Evolutionary conservation across 2,888 invertebrate species (phyloP), one percentile per base, ranked within the genome.

Genomic region (Agrochola litura): DNA sequence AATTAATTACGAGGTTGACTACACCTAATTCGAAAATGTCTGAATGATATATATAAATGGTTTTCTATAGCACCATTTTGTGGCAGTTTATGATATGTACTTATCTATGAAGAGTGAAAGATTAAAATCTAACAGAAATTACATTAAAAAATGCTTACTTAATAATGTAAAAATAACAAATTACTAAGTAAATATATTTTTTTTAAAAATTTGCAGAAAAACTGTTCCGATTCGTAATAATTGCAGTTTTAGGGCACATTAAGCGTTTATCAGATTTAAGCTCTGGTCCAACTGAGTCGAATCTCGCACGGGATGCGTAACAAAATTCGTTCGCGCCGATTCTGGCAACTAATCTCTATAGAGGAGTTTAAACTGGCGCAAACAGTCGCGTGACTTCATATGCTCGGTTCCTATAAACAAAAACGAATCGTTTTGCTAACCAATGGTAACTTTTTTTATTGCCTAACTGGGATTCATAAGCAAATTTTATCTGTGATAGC

Each of bases 31-130:
- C 2, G 22, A 63, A 58, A 67, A 58, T 81, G 19, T 49, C 4
- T 12, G 66, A 63, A 63, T 30, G 37, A 63, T 64, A n/a, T 58
- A 54, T n/a, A 58, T 58, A 52, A 68, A 79, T 68, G 82, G 79
- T 79, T 76, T 60, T 79, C 19, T 75, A 82, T 74, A 86, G 84
- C 84, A 84, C 86, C 84, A 69, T 79, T 76, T 37, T 43, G 72
- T 80, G 76, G 79, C 74, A 79, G 74, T 75, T 58, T 19, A 25
- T 77, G 75, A 77, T 82, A 85, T 82, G 86, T 84, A 58, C 75
- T 49, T 65, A 43, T 46, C 14, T 64, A 60, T 52, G 25, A 69
- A 46, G 37, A 80, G 14, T n/a, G 41, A 56, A 19, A 37, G 25
- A 68, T n/a, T 14, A 37, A 56, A 30, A 69, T 25, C 14, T 14